A percentile compares a stretch with the other conserved stretches of the same genome.
These are phyloP conservation scores for Yponomeuta cagnagella DNA, from an alignment of 2,888 invertebrate genomes.

Conservation along the genomic window DNA sequence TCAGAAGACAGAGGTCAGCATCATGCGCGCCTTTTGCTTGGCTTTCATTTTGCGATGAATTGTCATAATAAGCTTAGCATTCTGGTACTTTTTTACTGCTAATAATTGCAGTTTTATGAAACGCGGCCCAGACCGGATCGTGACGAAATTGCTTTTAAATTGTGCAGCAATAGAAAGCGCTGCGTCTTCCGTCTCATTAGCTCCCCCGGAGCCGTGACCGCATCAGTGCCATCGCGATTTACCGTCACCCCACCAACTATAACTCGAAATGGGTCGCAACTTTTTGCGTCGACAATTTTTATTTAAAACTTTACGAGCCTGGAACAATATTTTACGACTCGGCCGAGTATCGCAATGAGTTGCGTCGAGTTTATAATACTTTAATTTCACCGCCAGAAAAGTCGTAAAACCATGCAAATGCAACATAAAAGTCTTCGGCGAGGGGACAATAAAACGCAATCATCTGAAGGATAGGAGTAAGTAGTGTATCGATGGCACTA, in stretches of 20 bases:
- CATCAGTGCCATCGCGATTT: neutral
- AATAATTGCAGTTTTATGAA: neutral
- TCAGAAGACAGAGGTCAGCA: too few species aligned
- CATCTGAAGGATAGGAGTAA: slow-evolving; percentile 30
- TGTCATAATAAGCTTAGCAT: too few species aligned
- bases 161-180: neutral
- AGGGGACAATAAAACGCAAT: slow-evolving; percentile 51
- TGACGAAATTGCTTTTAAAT: neutral
- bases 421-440: slow-evolving; percentile 56
- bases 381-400: slow-evolving; percentile 72
- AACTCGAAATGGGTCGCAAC: slow-evolving; percentile 42
- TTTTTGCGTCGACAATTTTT: slow-evolving; percentile 64
- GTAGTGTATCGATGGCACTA: slow-evolving; percentile 4
- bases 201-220: neutral
- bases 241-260: neutral
- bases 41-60: too few species aligned
- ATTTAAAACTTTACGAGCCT: slow-evolving; percentile 32
- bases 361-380: slow-evolving; percentile 68
- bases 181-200: neutral
- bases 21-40: too few species aligned
- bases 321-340: slow-evolving; percentile 67
- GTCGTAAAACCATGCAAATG: slow-evolving; percentile 72
- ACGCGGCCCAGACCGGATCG: neutral
- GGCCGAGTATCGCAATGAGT: slow-evolving; percentile 61
- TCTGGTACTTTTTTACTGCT: too few species aligned